Evolutionary conservation across 2,113 vertebrate genomes (phyloP).

Genomic region (Tinamus guttatus): DNA sequence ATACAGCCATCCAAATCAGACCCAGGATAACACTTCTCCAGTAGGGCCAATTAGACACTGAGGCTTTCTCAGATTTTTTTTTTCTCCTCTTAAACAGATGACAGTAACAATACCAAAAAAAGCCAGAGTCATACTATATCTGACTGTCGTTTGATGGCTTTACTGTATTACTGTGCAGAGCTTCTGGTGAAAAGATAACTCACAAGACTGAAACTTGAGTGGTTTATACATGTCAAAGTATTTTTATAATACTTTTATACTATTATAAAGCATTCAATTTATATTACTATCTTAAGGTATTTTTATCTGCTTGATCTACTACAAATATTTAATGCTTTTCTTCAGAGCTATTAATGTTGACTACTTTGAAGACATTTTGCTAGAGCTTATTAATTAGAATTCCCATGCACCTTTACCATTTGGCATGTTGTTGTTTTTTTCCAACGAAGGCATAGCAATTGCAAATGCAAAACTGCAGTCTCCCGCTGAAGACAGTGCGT

Average conservation of each 20-base stretch:
- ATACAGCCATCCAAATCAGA: neutral
- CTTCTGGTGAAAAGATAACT: slow-evolving; percentile 57
- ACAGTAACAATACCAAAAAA: neutral
- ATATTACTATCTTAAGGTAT: slow-evolving; percentile 40
- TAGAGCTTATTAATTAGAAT: neutral
- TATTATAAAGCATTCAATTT: slow-evolving; percentile 45
- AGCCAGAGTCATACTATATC: slow-evolving; percentile 3
- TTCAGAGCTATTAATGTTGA: neutral
- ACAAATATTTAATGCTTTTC: slow-evolving; percentile 6
- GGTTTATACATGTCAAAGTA: slow-evolving; percentile 47
- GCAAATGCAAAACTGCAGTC: neutral
- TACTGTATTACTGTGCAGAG: slow-evolving; percentile 59
- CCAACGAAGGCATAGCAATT: neutral
- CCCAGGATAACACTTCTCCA: neutral
- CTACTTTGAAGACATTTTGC: neutral
- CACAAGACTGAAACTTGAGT: slow-evolving; percentile 60
- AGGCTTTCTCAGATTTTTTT: neutral
- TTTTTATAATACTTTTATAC: slow-evolving; percentile 53
- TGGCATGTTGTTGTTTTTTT: neutral
- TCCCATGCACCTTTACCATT: neutral
- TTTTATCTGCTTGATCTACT: slow-evolving; percentile 30
- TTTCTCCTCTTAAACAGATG: neutral
- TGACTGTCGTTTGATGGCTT: slow-evolving; percentile 38
- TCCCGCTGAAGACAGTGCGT: neutral
- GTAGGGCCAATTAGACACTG: neutral